phyloP scores from a whole-genome alignment of 2,113 vertebrate genomes.

The Rattus norvegicus region DNA sequence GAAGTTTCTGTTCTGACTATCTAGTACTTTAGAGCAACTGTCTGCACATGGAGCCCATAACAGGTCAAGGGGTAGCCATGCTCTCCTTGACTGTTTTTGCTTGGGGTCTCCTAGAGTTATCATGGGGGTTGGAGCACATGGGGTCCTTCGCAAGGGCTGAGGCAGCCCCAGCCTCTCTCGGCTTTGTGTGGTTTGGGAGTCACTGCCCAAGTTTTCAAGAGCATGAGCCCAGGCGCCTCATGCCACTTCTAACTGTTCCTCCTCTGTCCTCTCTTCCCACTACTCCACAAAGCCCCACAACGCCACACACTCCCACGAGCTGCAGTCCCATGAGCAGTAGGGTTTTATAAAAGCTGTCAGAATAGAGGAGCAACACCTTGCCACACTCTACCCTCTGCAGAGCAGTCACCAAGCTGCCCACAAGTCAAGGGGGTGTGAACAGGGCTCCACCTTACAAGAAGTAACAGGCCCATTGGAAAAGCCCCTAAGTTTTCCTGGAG shows the following conservation, averaged over 20 bases:
- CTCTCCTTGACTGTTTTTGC: not conserved
- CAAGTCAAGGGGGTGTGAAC: not conserved
- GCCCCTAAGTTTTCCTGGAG: fast-evolving
- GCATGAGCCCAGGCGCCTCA: fast-evolving
- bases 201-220: not conserved
- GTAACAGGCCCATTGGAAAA: not conserved
- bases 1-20: not conserved
- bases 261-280: not conserved
- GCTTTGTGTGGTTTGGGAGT: not conserved
- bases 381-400: not conserved
- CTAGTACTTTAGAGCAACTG: not conserved
- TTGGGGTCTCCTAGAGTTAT: not conserved
- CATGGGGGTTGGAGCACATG: not conserved
- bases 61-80: not conserved
- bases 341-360: not conserved
- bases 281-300: not conserved
- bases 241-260: not conserved
- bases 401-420: not conserved
- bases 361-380: fast-evolving
- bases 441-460: not conserved
- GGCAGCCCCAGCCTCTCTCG: not conserved
- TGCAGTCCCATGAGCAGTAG: not conserved
- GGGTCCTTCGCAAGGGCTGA: not conserved
- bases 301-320: not conserved
- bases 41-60: not conserved